A percentile compares a stretch with the other conserved stretches of the same genome.
phyloP scores from a whole-genome alignment of 2,113 vertebrate genomes.

The Crotalus tigris region DNA sequence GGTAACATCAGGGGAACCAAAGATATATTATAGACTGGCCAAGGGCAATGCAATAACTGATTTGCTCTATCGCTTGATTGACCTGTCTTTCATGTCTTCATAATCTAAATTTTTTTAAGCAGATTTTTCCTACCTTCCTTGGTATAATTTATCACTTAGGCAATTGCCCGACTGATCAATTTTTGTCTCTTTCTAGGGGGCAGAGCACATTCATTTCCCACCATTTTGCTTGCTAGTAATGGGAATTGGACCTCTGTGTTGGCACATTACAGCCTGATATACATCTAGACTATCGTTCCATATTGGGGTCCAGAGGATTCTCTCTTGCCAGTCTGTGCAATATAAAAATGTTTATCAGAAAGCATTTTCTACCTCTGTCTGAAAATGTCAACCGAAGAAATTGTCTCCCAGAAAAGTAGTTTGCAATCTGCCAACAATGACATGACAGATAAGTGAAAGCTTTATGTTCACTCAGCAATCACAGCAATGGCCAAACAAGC shows the following conservation, averaged over 20 bases:
- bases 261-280: neutral
- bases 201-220: neutral
- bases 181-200: neutral
- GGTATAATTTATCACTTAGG: neutral
- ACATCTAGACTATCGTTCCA: neutral
- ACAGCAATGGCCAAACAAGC: constrained; percentile 30
- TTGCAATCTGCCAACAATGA: constrained; percentile 37
- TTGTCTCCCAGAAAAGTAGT: constrained; percentile 30
- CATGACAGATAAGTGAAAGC: constrained; percentile 40
- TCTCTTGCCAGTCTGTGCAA: constrained; percentile 23
- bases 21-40: neutral
- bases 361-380: constrained; percentile 24
- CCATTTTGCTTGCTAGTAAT: neutral
- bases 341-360: constrained; percentile 28
- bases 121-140: neutral
- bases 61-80: neutral
- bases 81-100: neutral
- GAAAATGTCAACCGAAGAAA: constrained; percentile 38
- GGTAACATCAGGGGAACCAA: neutral
- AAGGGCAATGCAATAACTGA: neutral
- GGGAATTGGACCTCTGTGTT: neutral
- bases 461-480: constrained; percentile 48
- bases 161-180: neutral
- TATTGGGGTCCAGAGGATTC: neutral
- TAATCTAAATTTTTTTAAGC: neutral